Conservation (phyloP, 2,113 vertebrate species). For the Hypanus sabinus region DNA sequence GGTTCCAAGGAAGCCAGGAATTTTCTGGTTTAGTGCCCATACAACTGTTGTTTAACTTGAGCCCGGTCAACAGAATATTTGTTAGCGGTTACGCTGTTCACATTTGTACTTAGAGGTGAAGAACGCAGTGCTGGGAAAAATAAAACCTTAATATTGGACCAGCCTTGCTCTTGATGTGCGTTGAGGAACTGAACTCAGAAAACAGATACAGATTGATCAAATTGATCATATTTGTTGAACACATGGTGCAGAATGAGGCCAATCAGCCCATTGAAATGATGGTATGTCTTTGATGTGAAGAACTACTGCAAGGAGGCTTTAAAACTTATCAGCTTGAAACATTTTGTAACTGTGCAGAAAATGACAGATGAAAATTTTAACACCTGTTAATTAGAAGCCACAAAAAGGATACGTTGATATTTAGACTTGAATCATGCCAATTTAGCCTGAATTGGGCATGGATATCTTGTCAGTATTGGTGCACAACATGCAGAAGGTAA, state of each 20-base stretch:
- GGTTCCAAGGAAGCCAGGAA: background rate
- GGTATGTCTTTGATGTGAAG: too few species aligned
- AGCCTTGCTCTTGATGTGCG: background rate
- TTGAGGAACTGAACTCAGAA: background rate
- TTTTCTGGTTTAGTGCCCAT: background rate
- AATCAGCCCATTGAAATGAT: too few species aligned
- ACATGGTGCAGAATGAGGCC: background rate
- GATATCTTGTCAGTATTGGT: background rate
- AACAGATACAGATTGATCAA: background rate
- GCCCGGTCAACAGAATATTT: background rate
- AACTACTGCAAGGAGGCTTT: background rate
- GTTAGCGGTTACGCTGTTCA: background rate
- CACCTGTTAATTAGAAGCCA: background rate
- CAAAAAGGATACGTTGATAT: background rate
- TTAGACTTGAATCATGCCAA: background rate
- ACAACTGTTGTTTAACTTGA: background rate
- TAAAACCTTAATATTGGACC: background rate
- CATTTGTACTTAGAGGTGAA: background rate
- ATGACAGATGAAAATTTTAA: background rate
- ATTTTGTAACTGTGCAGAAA: background rate
- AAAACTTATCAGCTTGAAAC: background rate
- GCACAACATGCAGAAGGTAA: background rate
- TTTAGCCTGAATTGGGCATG: background rate
- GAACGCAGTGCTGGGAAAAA: background rate
- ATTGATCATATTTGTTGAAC: background rate